A percentile compares a stretch with the other conserved stretches of the same genome.
phyloP scores from a whole-genome alignment of 1,140 invertebrate species.

The Eupeodes corollae region DNA sequence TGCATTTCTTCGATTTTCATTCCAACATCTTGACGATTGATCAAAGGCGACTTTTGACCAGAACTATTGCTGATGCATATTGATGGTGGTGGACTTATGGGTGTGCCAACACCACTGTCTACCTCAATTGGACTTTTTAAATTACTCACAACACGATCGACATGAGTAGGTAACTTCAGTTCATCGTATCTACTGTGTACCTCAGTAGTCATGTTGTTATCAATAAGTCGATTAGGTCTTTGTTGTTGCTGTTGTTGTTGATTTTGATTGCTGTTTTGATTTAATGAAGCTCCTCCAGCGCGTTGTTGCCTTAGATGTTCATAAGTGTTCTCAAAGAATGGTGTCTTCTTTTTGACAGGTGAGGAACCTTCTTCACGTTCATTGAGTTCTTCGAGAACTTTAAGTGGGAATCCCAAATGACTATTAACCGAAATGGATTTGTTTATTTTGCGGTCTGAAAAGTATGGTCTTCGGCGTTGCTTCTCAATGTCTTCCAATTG shows the following conservation, averaged over 20 bases:
- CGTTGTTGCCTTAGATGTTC: constrained; percentile 23
- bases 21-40: not conserved
- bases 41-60: not conserved
- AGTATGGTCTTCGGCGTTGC: constrained; percentile 29
- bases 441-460: constrained; percentile 35
- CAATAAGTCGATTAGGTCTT: constrained; percentile 29
- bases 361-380: constrained; percentile 39
- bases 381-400: constrained; percentile 43
- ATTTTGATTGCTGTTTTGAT: no score
- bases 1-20: constrained; percentile 30
- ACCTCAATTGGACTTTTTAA: constrained; percentile 39
- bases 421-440: constrained; percentile 35
- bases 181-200: constrained; percentile 29
- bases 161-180: constrained; percentile 39
- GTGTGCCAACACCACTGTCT: constrained; percentile 42
- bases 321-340: constrained; percentile 32
- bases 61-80: constrained; percentile 13
- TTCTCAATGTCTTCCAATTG: constrained; percentile 42
- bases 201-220: constrained; percentile 17
- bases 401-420: constrained; percentile 40
- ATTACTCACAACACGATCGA: constrained; percentile 35
- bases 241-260: constrained; percentile 24
- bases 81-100: constrained; percentile 35
- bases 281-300: no score
- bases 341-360: constrained; percentile 38